Conservation (phyloP, 2,797 vertebrate genomes). For the Melanotaenia pygmaea region DNA sequence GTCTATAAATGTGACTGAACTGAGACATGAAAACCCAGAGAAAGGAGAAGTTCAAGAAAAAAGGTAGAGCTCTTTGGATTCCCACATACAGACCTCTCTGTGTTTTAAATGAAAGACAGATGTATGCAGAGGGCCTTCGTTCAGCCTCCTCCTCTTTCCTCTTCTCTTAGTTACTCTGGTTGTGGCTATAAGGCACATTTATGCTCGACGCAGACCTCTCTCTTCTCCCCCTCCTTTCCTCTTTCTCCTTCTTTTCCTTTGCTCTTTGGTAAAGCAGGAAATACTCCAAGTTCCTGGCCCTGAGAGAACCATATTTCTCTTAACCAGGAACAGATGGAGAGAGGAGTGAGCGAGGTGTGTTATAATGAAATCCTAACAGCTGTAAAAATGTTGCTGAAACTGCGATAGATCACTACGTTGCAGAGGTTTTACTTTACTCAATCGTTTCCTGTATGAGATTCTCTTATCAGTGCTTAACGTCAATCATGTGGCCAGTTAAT, state of each 20-base stretch:
- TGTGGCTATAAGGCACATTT: constrained; percentile 42
- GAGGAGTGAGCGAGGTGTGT: constrained; percentile 49
- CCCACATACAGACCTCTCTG: constrained; percentile 62
- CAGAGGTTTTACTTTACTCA: too few relatives aligned
- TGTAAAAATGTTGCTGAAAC: constrained; percentile 29
- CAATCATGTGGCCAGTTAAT: too few relatives aligned
- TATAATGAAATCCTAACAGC: constrained; percentile 21
- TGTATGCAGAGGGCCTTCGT: constrained; percentile 55
- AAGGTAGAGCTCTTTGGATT: constrained; percentile 53
- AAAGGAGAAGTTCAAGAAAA: constrained; percentile 37
- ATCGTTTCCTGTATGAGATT: too few relatives aligned
- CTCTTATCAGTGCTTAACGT: too few relatives aligned
- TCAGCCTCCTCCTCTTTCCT: constrained; percentile 34
- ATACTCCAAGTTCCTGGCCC: constrained; percentile 79
- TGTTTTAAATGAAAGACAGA: constrained; percentile 75
- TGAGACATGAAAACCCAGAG: constrained; percentile 7
- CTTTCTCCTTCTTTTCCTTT: constrained; percentile 19
- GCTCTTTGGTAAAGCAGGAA: constrained; percentile 74
- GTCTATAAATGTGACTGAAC: constrained; percentile 16
- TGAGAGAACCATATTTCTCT: constrained; percentile 74
- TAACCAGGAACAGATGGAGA: constrained; percentile 82
- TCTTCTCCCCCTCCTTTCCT: constrained; percentile 13
- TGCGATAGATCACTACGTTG: background rate
- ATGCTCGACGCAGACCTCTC: constrained; percentile 20
- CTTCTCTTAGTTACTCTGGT: constrained; percentile 29